Base-by-base conservation (phyloP, 30 jellyfish, hydroid and myxozoan genomes). In the Cassiopea andromeda region DNA sequence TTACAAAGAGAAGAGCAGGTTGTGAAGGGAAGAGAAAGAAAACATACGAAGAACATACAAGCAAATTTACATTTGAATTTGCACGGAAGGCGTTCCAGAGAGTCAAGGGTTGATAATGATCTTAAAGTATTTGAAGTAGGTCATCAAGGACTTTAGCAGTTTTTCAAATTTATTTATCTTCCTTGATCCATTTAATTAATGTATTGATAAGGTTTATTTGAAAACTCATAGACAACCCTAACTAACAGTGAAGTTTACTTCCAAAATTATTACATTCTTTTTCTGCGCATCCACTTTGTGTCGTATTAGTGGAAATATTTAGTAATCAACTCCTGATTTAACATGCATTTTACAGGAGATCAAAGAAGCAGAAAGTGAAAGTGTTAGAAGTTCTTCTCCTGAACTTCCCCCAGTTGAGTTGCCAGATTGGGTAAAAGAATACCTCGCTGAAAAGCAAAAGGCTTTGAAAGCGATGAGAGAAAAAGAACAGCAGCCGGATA, bases 341-440 rank as follows among this genome's bases (percentile, higher is more conserved):
- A 10, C 12, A 54, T 54, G 10, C 7, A 54, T 27, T 50, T 78
- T 50, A 5, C 59, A 78, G 87, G 15, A 78, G 18, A 7, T 78
- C 16, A 76, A 78, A 48, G n/a, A 19, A 47, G 76, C 76, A 2
- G 76, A 48, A 16, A 54, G 59, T 19, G 79, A 7, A 15, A 80
- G 79, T 44, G 70, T 16, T 15, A 76, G 69, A 80, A 15, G 14
- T 27, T n/a, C 8, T 19, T 60, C 89, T 4, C 83, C 76, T 8
- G 87, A 73, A 16, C 85, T 85, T 1, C 38, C 47, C 2, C 93
- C 93, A 48, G 87, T 85, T 16, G 87, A 72, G 70, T 38, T 85
- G 50, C 93, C 93, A 1, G 82, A 73, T 60, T 85, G 93, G 93
- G 93, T 85, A 7, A 64, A 13, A 9, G 93, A 73, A 14, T 85